These are phyloP conservation scores for Zygogramma bicolorata DNA, from an alignment of 2,888 invertebrate species.

Conservation along the genomic window DNA sequence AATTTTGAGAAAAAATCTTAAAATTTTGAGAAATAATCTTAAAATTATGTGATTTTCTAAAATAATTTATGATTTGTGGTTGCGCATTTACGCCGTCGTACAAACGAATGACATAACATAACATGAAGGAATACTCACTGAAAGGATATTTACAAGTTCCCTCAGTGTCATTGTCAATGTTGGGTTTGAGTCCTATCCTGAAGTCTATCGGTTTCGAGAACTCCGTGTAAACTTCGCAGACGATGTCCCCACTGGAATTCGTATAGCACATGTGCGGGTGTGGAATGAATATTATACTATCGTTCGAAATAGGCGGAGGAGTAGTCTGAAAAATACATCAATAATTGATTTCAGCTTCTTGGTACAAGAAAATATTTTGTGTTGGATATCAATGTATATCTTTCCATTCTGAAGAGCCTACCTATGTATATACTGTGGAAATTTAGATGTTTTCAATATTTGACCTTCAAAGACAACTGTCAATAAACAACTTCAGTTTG, in stretches of 20 bases:
- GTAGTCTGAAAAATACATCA: constrained; percentile 28
- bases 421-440: no score
- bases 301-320: constrained; percentile 25
- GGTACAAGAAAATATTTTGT: no score
- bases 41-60: no score
- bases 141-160: constrained; percentile 78
- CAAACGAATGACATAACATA: not conserved
- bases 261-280: constrained; percentile 73
- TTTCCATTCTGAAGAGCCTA: no score
- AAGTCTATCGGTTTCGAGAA: constrained; percentile 69
- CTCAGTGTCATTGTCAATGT: constrained; percentile 42
- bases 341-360: not conserved
- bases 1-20: no score
- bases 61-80: no score
- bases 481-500: no score
- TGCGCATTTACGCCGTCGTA: no score
- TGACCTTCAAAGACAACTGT: no score
- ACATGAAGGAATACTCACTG: constrained; percentile 63
- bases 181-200: constrained; percentile 69
- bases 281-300: constrained; percentile 40
- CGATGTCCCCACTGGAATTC: constrained; percentile 57
- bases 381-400: no score
- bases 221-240: constrained; percentile 75
- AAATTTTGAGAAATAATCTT: no score
- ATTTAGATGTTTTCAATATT: no score